Evolutionary conservation across 1,140 invertebrate genomes (phyloP), one percentile per base, ranked within the genome.

Genomic region (Dinothrombium tinctorium): DNA sequence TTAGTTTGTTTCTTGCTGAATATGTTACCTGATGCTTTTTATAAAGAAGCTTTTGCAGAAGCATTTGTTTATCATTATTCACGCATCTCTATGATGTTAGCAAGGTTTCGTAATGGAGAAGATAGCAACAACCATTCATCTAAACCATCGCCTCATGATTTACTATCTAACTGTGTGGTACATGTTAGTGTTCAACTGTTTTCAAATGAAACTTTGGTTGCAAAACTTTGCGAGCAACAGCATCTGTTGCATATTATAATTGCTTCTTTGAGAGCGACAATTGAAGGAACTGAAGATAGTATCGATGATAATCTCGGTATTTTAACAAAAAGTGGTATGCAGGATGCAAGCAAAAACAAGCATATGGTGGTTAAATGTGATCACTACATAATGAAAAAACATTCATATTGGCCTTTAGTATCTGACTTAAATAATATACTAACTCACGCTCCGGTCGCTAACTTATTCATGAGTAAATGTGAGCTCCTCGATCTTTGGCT

Each of bases 351-450:
- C 17, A 45, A 41, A 31, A 50, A 46, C 38, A 20, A 40, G 33
- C 48, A 43, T 41, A 38, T 37, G 72, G 84, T 94, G n/a, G 86
- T 94, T 5, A 83, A 92, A 53, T 94, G 86, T 57, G 75, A 71
- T 11, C 67, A 75, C 46, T 67, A 74, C 47, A 77, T 90, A 4
- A 90, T 95, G 81, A 89, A 84, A 58, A 81, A 92, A 53, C 89
- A 95, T 59, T 90, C 84, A 61, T 95, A 92, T 60, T 95, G 87
- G 87, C 86, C 89, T 9, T 63, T 94, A 3, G 82, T 95, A 26
- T 90, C 83, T 1, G 89, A 96, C 64, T 69, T 96, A 26, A 94
- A 92, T 54, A 95, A 94, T 59, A 76, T 95, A n/a, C 63, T 96
- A 1, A 84, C 82, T 0, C 89, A 95, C 58, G 67, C 73, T 48